These are phyloP conservation scores for Siderastrea radians DNA, from an alignment of 92 coral and sea anemone species.

Conservation along the genomic window DNA sequence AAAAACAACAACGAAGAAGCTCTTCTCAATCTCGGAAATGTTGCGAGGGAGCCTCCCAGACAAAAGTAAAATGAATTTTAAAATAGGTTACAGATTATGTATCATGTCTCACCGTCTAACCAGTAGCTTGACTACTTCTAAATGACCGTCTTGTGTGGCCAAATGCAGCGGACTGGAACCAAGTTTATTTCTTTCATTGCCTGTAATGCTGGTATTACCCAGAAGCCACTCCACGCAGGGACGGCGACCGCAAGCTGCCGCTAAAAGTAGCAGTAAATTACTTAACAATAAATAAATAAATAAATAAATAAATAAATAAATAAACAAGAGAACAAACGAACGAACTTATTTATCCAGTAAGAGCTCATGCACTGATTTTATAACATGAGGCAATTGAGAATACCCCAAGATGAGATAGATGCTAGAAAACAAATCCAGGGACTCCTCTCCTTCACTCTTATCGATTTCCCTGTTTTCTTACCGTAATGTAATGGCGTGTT, in stretches of 20 bases:
- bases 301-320: not conserved
- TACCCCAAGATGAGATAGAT: not conserved
- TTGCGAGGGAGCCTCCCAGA: not conserved
- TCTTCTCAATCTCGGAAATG: too few relatives aligned
- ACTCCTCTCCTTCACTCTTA: too few relatives aligned
- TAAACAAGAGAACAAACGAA: too few relatives aligned
- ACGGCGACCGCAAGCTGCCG: slow-evolving; percentile 92
- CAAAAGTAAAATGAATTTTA: not conserved
- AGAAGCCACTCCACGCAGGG: slow-evolving; percentile 87
- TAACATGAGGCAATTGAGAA: not conserved
- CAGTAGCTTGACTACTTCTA: slow-evolving; percentile 86
- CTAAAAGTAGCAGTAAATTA: slow-evolving; percentile 28
- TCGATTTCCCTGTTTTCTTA: slow-evolving; percentile 2
- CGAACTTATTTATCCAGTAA: too few relatives aligned
- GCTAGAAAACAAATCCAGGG: not conserved
- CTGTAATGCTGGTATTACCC: slow-evolving; percentile 73
- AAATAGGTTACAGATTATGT: not conserved
- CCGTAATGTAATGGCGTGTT: slow-evolving; percentile 92
- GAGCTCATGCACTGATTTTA: too few relatives aligned
- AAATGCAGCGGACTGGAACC: slow-evolving; percentile 90
- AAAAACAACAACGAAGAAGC: too few relatives aligned
- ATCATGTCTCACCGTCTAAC: slow-evolving; percentile 61
- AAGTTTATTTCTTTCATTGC: slow-evolving; percentile 77
- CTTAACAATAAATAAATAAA: not conserved
- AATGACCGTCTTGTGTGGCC: slow-evolving; percentile 90